phyloP scores from a whole-genome alignment of 2,888 invertebrate genomes.

The Limnephilus auricula region DNA sequence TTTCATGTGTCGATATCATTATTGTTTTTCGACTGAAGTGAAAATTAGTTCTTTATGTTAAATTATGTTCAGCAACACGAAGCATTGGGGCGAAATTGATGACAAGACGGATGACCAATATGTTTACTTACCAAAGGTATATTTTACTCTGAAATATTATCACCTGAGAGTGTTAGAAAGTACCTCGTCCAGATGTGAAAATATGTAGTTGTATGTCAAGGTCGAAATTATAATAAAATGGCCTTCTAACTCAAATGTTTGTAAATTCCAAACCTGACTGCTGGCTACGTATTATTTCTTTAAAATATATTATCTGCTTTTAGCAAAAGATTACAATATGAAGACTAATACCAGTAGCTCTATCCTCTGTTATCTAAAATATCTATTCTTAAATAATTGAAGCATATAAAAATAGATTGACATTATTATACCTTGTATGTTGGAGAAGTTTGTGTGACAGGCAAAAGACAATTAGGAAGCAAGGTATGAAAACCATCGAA shows the following conservation, averaged over 20 bases:
- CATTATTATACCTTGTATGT: neutral
- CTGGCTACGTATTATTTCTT: neutral
- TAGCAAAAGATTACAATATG: neutral
- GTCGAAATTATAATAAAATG: neutral
- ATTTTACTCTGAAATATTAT: neutral
- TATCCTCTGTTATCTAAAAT: neutral
- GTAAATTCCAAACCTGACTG: neutral
- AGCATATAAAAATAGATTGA: neutral
- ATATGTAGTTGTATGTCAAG: constrained; percentile 71
- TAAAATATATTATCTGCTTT: neutral
- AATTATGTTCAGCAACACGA: constrained; percentile 49
- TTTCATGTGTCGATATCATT: neutral
- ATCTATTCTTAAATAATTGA: neutral
- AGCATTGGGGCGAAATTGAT: constrained; percentile 63
- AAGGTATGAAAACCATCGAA: neutral
- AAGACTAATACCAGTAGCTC: neutral
- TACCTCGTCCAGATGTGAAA: constrained; percentile 71
- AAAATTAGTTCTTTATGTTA: neutral
- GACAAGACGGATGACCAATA: constrained; percentile 49
- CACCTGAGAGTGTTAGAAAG: constrained; percentile 67
- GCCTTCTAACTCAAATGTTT: too few relatives aligned
- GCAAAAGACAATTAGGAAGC: neutral
- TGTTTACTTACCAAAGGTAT: constrained; percentile 54
- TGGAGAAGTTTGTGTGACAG: neutral
- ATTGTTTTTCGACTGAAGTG: neutral